Evolutionary conservation across 2,888 invertebrate genomes (phyloP).

Genomic region (Mechanitis messenoides): DNA sequence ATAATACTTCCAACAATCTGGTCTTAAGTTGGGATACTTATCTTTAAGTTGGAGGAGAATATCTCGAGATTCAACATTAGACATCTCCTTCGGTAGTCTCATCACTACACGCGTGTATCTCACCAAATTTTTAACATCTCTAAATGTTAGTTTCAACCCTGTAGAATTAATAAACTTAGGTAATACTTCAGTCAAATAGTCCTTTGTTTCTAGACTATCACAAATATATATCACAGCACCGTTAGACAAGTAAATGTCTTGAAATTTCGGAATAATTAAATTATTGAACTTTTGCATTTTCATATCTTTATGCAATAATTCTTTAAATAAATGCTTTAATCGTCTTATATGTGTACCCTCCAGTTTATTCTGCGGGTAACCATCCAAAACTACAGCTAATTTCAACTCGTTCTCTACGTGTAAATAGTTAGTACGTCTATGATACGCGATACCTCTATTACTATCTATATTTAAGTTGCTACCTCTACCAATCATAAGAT

Average conservation of each 20-base stretch:
- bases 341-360: slow-evolving; percentile 63
- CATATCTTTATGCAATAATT: slow-evolving; percentile 62
- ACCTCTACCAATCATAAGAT: slow-evolving; percentile 43
- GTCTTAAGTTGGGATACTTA: slow-evolving; percentile 55
- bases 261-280: slow-evolving; percentile 62
- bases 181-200: slow-evolving; percentile 57
- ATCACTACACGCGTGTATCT: slow-evolving; percentile 63
- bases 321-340: slow-evolving; percentile 62
- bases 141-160: slow-evolving; percentile 56
- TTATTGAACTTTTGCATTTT: slow-evolving; percentile 57
- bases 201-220: slow-evolving; percentile 66
- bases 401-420: slow-evolving; percentile 63
- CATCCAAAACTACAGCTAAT: slow-evolving; percentile 61
- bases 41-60: slow-evolving; percentile 49
- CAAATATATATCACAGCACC: slow-evolving; percentile 68
- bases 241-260: slow-evolving; percentile 64
- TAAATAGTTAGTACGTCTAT: slow-evolving; percentile 65
- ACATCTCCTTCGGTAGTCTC: slow-evolving; percentile 55
- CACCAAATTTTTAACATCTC: slow-evolving; percentile 53
- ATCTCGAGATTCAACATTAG: slow-evolving; percentile 54
- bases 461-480: slow-evolving; percentile 61
- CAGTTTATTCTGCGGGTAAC: slow-evolving; percentile 61
- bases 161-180: slow-evolving; percentile 62
- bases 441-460: slow-evolving; percentile 63
- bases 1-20: slow-evolving; percentile 65